These are phyloP conservation scores for Enteromius treurensis DNA, from an alignment of 2,797 vertebrate genomes.

Conservation along the genomic window DNA sequence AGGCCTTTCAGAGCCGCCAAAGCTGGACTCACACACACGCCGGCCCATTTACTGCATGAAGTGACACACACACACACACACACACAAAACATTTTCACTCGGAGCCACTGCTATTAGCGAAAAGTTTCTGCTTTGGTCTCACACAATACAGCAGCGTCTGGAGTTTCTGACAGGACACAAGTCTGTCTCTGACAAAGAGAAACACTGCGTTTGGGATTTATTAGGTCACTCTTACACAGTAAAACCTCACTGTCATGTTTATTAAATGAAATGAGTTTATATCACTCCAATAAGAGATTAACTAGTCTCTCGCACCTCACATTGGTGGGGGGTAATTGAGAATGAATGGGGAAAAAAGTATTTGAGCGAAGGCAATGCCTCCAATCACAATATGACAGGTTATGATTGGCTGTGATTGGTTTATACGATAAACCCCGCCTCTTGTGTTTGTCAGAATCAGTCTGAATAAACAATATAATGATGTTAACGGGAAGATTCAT, in stretches of 20 bases:
- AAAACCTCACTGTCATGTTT: background rate
- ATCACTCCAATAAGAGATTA: background rate
- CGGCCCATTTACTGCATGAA: conserved; percentile 75
- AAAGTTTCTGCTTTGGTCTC: conserved; percentile 53
- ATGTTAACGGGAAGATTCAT: background rate
- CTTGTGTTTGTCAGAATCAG: background rate
- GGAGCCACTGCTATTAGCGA: conserved; percentile 71
- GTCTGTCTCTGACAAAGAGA: background rate
- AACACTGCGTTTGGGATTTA: background rate
- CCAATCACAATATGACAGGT: background rate
- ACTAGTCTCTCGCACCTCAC: background rate
- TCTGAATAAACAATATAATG: background rate
- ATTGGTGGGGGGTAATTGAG: background rate
- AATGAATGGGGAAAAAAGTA: background rate
- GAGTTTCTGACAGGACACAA: conserved; percentile 7
- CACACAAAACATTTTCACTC: conserved; percentile 52
- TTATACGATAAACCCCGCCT: background rate
- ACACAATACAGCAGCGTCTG: background rate
- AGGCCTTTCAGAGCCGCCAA: conserved; percentile 77
- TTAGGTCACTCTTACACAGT: background rate
- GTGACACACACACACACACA: conserved; percentile 34
- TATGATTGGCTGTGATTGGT: background rate
- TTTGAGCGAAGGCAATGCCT: background rate
- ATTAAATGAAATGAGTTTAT: background rate
- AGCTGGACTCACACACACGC: conserved; percentile 68